Evolutionary conservation across 2,797 vertebrate genomes (phyloP), one percentile per base, ranked within the genome.

Genomic region (Crenichthys baileyi): DNA sequence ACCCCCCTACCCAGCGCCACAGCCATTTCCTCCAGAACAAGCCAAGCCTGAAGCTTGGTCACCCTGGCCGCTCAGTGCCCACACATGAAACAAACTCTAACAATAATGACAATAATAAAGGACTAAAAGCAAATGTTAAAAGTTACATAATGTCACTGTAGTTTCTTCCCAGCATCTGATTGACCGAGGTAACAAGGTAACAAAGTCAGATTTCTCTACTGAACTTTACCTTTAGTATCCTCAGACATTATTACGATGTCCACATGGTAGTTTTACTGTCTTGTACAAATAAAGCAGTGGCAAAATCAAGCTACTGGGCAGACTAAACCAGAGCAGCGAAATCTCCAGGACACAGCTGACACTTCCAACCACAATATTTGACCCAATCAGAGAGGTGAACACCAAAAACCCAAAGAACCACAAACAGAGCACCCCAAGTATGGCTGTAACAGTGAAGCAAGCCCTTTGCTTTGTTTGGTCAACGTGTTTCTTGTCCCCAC

Each of bases 381-480:
- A 73, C 71, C 56, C 50, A 6, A 3, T 0, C 4, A 83, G 0
- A 26, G 9, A 22, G 2, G 0, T 0, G 6, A 0, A 9, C 3
- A 86, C 0, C 0, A 83, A 12, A 15, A 71, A 0, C 22, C 65
- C 83, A 0, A 11, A 0, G 22, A 79, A 53, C 46, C 71, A 77
- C 9, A 85, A 5, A 12, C 0, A 51, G 73, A 87, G 15, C 4
- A 55, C 41, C 44, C 29, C 78, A 13, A 67, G 41, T 20, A 86
- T 85, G 39, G 39, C 20, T 0, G 56, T 12, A 1, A 90, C 48
- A 0, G 22, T 87, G 41, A 70, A 4, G 60, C 87, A 77, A 0
- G 81, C 84, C 1, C 44, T 70, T 16, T 70, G 76, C 46, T 88
- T 90, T n/a, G 60, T n/a, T 22, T 50, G 82, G 84, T 82, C 79